Conservation (phyloP, 2,888 invertebrate species). For the Leucophora obtusa region DNA sequence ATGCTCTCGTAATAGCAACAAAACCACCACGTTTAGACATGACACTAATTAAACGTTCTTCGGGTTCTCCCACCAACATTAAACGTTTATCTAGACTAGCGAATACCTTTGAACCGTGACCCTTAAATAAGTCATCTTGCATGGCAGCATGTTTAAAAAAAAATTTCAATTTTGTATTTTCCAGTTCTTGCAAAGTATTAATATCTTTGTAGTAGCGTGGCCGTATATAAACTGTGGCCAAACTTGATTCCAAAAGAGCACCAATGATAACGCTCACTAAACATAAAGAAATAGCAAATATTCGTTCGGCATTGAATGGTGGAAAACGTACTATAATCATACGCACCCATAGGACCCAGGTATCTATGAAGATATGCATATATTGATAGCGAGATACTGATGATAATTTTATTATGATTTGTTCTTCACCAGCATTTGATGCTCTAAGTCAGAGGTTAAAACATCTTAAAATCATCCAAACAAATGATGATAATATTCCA, state of each 20-base stretch:
- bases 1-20: constrained; percentile 74
- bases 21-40: constrained; percentile 70
- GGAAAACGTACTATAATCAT: constrained; percentile 75
- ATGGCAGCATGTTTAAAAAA: constrained; percentile 77
- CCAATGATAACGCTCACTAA: constrained; percentile 77
- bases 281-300: constrained; percentile 76
- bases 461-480: constrained; percentile 73
- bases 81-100: constrained; percentile 72
- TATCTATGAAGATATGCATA: constrained; percentile 72
- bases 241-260: constrained; percentile 77
- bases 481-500: constrained; percentile 68
- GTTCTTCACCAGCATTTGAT: background rate
- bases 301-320: constrained; percentile 74
- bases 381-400: constrained; percentile 33
- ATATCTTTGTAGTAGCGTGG: constrained; percentile 77
- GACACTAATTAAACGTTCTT: constrained; percentile 70
- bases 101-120: constrained; percentile 73
- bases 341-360: constrained; percentile 76
- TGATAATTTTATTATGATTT: background rate
- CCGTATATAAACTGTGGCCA: constrained; percentile 77
- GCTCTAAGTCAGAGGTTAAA: constrained; percentile 66
- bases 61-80: constrained; percentile 69
- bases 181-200: constrained; percentile 75
- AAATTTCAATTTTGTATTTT: constrained; percentile 73
- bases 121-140: constrained; percentile 76